Percentiles rank a stretch among this genome's conserved stretches.
These are phyloP conservation scores for Listronotus bonariensis DNA, from an alignment of 1,140 invertebrate genomes.

Conservation along the genomic window DNA sequence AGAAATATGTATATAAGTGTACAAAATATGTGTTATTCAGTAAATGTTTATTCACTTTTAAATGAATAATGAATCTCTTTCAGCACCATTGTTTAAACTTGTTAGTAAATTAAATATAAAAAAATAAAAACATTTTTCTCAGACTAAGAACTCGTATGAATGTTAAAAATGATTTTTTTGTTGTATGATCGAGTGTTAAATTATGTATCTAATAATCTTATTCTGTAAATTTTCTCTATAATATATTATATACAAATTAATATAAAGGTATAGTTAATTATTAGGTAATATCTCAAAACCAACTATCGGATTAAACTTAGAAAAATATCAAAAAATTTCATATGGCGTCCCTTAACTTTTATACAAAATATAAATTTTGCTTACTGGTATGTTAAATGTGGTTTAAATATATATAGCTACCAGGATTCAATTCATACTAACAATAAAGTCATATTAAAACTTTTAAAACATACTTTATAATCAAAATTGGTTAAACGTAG, in stretches of 20 bases:
- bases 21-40: constrained; percentile 49
- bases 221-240: constrained; percentile 56
- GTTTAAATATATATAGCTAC: constrained; percentile 23
- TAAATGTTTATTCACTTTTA: constrained; percentile 43
- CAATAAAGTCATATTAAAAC: constrained; percentile 17
- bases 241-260: constrained; percentile 54
- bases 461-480: constrained; percentile 13
- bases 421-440: constrained; percentile 24
- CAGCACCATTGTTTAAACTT: constrained; percentile 43
- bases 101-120: constrained; percentile 23
- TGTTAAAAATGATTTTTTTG: constrained; percentile 43
- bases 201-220: constrained; percentile 54
- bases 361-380: constrained; percentile 44
- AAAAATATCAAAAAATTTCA: constrained; percentile 53
- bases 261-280: constrained; percentile 54
- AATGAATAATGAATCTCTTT: constrained; percentile 48
- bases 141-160: constrained; percentile 45
- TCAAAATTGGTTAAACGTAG: constrained; percentile 31
- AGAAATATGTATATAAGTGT: constrained; percentile 48
- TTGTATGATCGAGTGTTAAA: constrained; percentile 50
- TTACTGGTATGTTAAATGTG: constrained; percentile 22
- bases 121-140: constrained; percentile 37
- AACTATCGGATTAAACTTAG: constrained; percentile 50
- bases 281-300: constrained; percentile 52
- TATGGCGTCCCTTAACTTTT: constrained; percentile 55